phyloP scores from a whole-genome alignment of 1,140 invertebrate genomes.

The Papilio glaucus region DNA sequence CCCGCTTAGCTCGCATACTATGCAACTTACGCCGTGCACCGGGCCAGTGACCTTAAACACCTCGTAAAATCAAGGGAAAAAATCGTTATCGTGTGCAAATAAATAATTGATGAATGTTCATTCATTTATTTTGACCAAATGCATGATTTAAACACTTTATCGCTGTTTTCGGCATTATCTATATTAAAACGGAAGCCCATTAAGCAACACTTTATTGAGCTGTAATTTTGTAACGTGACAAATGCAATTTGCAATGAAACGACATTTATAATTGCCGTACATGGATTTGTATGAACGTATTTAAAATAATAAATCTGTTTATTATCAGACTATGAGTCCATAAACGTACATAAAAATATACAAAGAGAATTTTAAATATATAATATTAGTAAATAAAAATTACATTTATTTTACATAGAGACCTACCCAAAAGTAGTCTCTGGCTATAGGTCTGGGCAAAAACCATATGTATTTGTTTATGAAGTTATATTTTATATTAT shows the following conservation, averaged over 20 bases:
- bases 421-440: no score
- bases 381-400: no score
- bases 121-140: constrained; percentile 34
- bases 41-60: constrained; percentile 10
- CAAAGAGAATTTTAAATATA: no score
- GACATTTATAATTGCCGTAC: neutral
- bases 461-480: no score
- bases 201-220: constrained; percentile 29
- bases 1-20: neutral
- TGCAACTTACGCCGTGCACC: constrained; percentile 6
- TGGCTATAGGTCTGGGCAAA: no score
- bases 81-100: constrained; percentile 17
- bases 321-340: no score
- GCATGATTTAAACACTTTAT: constrained; percentile 33
- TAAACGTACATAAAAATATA: no score
- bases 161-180: constrained; percentile 25
- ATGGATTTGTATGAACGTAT: neutral
- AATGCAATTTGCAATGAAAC: constrained; percentile 6
- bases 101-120: constrained; percentile 25
- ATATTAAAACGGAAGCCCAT: constrained; percentile 31
- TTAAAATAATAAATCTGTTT: no score
- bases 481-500: no score
- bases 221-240: constrained; percentile 32
- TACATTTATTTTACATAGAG: no score
- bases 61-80: constrained; percentile 16